Base-by-base conservation (phyloP, 2,113 vertebrate species). In the Hymenochirus boettgeri region DNA sequence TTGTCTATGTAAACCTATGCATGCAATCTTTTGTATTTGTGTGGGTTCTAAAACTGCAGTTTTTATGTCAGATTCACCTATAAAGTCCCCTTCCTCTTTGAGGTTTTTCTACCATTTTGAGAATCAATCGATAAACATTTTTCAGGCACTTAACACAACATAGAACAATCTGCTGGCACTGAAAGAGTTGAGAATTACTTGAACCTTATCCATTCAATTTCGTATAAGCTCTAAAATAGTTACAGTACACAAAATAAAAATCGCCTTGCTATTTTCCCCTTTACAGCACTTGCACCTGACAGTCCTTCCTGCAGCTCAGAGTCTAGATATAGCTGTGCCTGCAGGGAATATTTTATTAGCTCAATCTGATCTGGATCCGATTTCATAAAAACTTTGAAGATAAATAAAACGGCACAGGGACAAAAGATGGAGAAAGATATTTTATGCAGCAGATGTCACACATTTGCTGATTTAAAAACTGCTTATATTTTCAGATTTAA, bases 401-500 rank as follows among this genome's bases (percentile, higher is more conserved):
- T 31, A 56, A 56, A 56, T 23, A 39, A 57, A 17, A 3, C 23
- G 19, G n/a, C n/a, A 57, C 19, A 7, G n/a, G 31, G 18, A 23
- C 21, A 37, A 57, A 57, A 22, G 56, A 57, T 57, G 42, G 35
- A 35, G 13, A 22, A 21, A 6, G 7, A 24, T 57, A n/a, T 12
- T 57, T 42, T 57, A 39, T 39, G 21, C 15, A 42, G 12, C 31
- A 57, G 29, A 21, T 39, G 18, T 15, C 3, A 17, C 9, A 17
- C 17, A 57, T 9, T 22, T 13, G 21, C 5, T 39, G 33, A 13
- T n/a, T 39, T 39, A 22, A 57, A 57, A 13, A 35, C 10, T 13
- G 21, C 8, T 18, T 21, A 11, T 57, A 29, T 57, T 22, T 35
- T 21, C 31, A n/a, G n/a, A 33, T 35, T 10, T 39, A 17, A 57